Conservation (phyloP, 1,140 invertebrate genomes). For the Drosophila teissieri region DNA sequence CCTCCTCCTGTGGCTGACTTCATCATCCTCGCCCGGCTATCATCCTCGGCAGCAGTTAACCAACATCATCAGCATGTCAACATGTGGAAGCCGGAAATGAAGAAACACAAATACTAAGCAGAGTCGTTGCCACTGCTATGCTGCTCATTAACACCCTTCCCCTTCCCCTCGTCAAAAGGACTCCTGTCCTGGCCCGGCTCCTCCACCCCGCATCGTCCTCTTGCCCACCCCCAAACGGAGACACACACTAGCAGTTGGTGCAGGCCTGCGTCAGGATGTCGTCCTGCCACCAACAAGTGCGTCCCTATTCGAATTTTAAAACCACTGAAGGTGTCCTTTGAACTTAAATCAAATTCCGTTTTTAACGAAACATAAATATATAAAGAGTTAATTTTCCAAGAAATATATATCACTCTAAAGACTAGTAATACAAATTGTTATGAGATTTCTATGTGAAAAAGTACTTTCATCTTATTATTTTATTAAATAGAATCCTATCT, state of each 20-base stretch:
- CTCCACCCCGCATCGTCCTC: not conserved
- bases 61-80: constrained; percentile 72
- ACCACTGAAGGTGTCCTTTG: not conserved
- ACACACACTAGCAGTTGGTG: constrained; percentile 39
- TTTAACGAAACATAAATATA: too few species aligned
- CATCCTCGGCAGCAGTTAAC: constrained; percentile 59
- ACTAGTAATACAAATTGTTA: too few species aligned
- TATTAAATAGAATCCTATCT: too few species aligned
- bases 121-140: constrained; percentile 73
- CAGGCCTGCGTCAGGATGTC: constrained; percentile 29
- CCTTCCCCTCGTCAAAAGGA: not conserved
- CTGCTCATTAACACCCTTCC: constrained; percentile 74
- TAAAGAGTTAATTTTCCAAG: too few species aligned
- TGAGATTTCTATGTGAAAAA: too few species aligned
- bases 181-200: not conserved
- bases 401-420: too few species aligned
- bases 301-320: not conserved
- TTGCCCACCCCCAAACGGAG: constrained; percentile 2
- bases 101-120: constrained; percentile 79
- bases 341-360: not conserved
- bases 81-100: constrained; percentile 82
- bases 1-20: constrained; percentile 53
- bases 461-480: too few species aligned
- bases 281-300: constrained; percentile 45
- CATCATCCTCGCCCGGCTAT: constrained; percentile 55